Base-by-base conservation (phyloP, 2,888 invertebrate genomes). In the Drosophila buzzatii region DNA sequence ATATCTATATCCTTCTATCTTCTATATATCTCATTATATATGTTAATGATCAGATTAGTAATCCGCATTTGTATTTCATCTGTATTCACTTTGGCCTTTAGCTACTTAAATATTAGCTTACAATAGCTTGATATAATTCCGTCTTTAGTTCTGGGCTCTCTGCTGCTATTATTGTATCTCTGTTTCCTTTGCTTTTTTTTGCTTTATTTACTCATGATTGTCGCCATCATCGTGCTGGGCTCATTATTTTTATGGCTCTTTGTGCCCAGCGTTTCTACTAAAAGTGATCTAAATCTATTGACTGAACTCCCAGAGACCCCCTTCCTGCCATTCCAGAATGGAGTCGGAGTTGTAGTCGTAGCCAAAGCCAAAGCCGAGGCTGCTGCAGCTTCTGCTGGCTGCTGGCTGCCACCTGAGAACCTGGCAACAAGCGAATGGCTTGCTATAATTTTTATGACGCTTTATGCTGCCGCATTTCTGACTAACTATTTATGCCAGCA, bases 271-370 rank as follows among this genome's bases (percentile, higher is more conserved):
- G 64, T 60, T 65, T 63, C 75, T 69, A 73, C 70, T 68, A 81
- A 84, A 84, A 79, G 81, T 85, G 85, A 85, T 85, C 87, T 79
- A 87, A 85, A 85, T 85, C 85, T 85, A 87, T 85, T 87, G 87
- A 85, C 76, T 79, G 72, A 82, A 67, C 80, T 81, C 70, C 81
- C 83, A 81, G 68, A 73, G 76, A 73, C 35, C 27, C 42, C 41
- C 62, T n/a, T 27, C 58, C 39, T 23, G 10, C 16, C 35, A 53
- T 16, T 23, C 39, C 39, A 39, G 23, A 53, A n/a, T 39, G 53
- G 23, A 23, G 53, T 39, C 23, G 53, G 23, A 23, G 53, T 39
- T 16, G 37, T 10, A 37, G 37, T 39, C 16, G 14, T 14, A 56
- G 70, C n/a, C 55, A 52, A 6, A 37, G 61, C 14, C 18, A 52